Conservation (phyloP, 2,113 vertebrate species). For the Eublepharis macularius region DNA sequence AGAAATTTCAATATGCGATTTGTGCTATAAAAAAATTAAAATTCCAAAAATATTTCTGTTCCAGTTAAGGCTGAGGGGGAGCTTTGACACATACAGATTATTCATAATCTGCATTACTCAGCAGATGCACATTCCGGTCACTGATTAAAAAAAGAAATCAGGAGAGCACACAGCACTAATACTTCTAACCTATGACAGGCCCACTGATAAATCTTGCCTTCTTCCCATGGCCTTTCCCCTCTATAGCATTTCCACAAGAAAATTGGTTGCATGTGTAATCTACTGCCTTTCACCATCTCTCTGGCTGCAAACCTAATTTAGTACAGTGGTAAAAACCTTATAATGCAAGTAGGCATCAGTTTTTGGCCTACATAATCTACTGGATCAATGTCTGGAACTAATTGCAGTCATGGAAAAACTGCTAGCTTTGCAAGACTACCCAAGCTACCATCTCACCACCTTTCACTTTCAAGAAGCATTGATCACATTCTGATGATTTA, state of each 20-base stretch:
- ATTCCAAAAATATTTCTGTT: conserved; percentile 64
- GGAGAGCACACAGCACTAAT: conserved; percentile 35
- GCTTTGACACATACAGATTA: conserved; percentile 36
- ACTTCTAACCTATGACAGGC: conserved; percentile 37
- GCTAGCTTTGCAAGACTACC: conserved; percentile 56
- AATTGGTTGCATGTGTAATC: conserved; percentile 63
- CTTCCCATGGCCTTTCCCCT: conserved; percentile 49
- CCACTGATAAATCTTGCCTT: conserved; percentile 57
- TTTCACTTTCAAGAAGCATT: conserved; percentile 53
- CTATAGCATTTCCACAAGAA: conserved; percentile 49
- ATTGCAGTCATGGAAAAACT: conserved; percentile 44
- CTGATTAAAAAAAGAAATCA: conserved; percentile 47
- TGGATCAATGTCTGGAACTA: conserved; percentile 44
- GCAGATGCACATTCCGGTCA: conserved; percentile 32
- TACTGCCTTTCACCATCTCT: conserved; percentile 45
- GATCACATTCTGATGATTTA: conserved; percentile 54
- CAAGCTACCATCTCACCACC: conserved; percentile 47
- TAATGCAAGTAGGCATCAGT: conserved; percentile 49
- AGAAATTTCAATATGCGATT: conserved; percentile 49
- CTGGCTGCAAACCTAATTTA: conserved; percentile 62
- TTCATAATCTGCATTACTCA: conserved; percentile 45
- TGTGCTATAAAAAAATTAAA: conserved; percentile 66
- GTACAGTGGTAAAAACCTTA: conserved; percentile 47
- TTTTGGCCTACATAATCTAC: conserved; percentile 47
- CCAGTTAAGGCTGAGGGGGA: conserved; percentile 45